These are phyloP conservation scores for Nothocercus julius DNA, from an alignment of 2,113 vertebrate genomes.

Conservation along the genomic window DNA sequence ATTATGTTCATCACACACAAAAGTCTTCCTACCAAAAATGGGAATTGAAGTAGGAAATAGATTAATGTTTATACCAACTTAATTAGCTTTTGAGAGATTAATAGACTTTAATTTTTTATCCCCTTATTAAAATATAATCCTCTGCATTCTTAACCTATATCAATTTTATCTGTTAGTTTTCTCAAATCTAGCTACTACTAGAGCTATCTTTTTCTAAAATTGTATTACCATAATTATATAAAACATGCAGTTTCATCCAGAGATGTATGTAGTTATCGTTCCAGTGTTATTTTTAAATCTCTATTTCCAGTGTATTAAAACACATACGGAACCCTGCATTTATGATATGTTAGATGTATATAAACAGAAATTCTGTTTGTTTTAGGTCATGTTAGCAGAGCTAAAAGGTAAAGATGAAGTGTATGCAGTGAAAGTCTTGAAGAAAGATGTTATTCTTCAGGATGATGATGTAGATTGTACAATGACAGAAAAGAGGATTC, in stretches of 20 bases:
- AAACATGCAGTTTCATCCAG: not conserved
- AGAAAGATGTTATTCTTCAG: slow-evolving; percentile 98
- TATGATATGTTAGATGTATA: fast-evolving
- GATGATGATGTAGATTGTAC: slow-evolving; percentile 98
- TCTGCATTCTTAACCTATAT: not conserved
- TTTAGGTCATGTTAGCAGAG: slow-evolving; percentile 96
- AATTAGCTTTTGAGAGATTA: not conserved
- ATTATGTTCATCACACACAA: not conserved
- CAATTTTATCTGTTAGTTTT: not conserved
- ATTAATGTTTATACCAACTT: not conserved
- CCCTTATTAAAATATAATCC: not conserved
- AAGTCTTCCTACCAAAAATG: not conserved
- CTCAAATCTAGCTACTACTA: not conserved
- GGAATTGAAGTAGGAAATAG: slow-evolving; percentile 4
- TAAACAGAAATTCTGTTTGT: not conserved
- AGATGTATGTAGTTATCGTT: not conserved
- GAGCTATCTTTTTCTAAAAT: not conserved
- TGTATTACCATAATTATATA: not conserved
- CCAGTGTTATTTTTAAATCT: not conserved
- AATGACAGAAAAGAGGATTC: slow-evolving; percentile 97
- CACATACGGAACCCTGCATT: not conserved
- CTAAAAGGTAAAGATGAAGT: slow-evolving; percentile 96
- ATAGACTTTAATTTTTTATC: not conserved
- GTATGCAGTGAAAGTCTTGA: slow-evolving; percentile 96
- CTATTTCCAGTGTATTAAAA: not conserved